These are phyloP conservation scores for Patiria pectinifera DNA, from an alignment of 53 echinoderm and acorn worm species.

Conservation along the genomic window DNA sequence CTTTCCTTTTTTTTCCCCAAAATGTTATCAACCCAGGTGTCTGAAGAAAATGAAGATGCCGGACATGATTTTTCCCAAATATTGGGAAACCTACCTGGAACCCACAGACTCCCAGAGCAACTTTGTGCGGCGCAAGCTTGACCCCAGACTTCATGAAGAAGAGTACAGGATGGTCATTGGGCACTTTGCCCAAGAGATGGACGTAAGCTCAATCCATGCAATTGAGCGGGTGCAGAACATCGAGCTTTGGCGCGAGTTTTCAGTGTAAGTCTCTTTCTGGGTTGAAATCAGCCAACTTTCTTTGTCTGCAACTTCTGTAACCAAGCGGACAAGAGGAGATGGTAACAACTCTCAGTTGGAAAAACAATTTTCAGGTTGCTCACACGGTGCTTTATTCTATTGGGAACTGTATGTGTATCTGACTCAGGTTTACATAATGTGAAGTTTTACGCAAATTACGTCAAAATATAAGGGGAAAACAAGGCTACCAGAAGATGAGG, in stretches of 20 bases:
- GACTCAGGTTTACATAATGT: no score
- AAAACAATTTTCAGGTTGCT: no score
- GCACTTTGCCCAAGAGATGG: conserved; percentile 30
- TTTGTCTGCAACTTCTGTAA: no score
- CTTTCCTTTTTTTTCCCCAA: no score
- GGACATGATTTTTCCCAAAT: background rate
- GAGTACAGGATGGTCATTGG: background rate
- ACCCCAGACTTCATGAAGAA: background rate
- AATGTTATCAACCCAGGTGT: background rate
- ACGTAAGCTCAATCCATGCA: conserved; percentile 2
- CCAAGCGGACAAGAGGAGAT: no score
- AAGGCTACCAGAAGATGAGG: no score
- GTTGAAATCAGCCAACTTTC: no score
- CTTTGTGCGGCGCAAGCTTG: conserved; percentile 9
- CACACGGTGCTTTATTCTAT: no score
- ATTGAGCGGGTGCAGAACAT: conserved; percentile 66
- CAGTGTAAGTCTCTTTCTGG: conserved; percentile 27
- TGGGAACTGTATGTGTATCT: no score
- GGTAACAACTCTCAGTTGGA: no score
- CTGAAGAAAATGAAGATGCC: conserved; percentile 12
- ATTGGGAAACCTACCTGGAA: background rate
- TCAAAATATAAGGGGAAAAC: no score
- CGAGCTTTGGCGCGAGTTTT: conserved; percentile 60
- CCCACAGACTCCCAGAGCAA: conserved; percentile 23
- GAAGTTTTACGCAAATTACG: no score